Percentiles rank a stretch among this genome's conserved stretches.
Conservation (phyloP, 2,888 invertebrate genomes). For the Rhabditoides inermis region DNA sequence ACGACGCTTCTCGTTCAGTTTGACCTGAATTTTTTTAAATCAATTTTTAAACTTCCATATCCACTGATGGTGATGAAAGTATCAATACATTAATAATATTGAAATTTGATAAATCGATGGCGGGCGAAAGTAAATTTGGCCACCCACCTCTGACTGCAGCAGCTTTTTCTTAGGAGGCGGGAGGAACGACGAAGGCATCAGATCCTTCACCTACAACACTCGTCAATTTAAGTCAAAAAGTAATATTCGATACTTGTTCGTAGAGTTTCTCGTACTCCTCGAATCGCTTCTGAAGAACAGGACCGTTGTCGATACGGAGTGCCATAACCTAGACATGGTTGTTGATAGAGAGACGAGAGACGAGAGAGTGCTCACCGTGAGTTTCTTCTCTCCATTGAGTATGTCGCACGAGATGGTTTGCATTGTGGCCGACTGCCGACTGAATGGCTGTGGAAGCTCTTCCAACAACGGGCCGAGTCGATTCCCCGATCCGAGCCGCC, state of each 20-base stretch:
- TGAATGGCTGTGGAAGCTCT: too few species aligned
- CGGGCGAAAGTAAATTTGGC: too few species aligned
- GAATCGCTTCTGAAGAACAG: conserved; percentile 29
- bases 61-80: background rate
- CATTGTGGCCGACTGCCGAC: too few species aligned
- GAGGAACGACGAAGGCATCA: conserved; percentile 1
- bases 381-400: too few species aligned
- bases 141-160: conserved; percentile 13
- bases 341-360: too few species aligned
- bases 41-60: background rate
- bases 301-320: conserved; percentile 23
- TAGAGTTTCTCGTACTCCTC: conserved; percentile 40
- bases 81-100: background rate
- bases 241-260: conserved; percentile 16
- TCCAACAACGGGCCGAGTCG: too few species aligned
- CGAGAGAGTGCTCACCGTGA: too few species aligned
- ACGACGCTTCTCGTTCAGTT: conserved; percentile 34
- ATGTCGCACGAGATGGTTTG: too few species aligned
- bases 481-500: too few species aligned
- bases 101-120: background rate
- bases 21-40: conserved; percentile 5
- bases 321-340: conserved; percentile 32
- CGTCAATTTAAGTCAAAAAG: too few species aligned
- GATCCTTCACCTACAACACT: background rate
- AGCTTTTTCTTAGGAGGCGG: conserved; percentile 8